Evolutionary conservation across 2,888 invertebrate genomes (phyloP), one percentile per base, ranked within the genome.

Genomic region (Drosophila acutilabella): DNA sequence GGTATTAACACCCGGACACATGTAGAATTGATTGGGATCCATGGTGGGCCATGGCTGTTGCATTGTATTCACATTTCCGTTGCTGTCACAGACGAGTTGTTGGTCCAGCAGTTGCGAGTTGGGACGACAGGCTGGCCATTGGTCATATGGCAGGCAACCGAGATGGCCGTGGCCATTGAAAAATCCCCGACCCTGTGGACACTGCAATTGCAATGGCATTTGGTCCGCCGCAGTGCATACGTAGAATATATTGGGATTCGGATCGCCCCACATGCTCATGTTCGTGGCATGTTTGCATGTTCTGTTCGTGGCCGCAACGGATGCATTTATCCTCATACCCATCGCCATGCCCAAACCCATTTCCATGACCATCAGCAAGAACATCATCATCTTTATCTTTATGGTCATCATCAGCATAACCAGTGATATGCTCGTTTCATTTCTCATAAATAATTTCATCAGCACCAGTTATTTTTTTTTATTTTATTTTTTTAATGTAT

Each of bases 21-120:
- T 80, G 72, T 83, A 88, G 86, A 90, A 90, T 76, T 80, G 87
- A 85, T 90, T 89, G 70, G 90, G 90, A 80, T 90, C 81, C 68
- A 75, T 40, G 14, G 77, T 53, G 64, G 80, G 65, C 88, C 90
- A 90, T 38, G 90, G 90, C 71, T 88, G 77, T 56, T 79, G 76
- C 71, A 80, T 59, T 75, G 69, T 81, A 71, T 58, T 69, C 58
- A 33, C 56, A 14, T 45, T 56, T 20, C 36, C 48, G 64, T 45
- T 67, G 65, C 68, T 66, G 60, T 71, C 74, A 71, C 78, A 73
- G 59, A 30, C 30, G 30, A 30, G 8, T 8, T 30, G 30, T 2
- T 30, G 30, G 30, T 30, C 13, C 13, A 36, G 66, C 13, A 36
- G 66, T 23, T 23, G 23, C 60, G 59, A 44, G 33, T 78, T 58